phyloP scores from a whole-genome alignment of 2,888 invertebrate genomes.

The Drosophila neotestacea region DNA sequence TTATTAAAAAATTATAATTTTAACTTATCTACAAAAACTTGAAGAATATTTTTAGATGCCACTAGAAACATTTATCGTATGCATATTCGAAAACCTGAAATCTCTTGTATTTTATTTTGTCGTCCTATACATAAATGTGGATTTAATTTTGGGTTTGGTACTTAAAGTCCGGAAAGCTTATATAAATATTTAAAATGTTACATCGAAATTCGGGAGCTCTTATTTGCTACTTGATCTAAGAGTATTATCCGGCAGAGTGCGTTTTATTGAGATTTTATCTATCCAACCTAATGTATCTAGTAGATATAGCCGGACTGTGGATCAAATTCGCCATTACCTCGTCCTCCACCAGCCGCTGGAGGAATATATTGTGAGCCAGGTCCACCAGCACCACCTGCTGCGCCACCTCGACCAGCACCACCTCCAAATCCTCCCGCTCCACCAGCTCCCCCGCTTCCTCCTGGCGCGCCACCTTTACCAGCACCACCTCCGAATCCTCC shows the following conservation, averaged over 20 bases:
- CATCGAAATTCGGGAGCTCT: constrained; percentile 1
- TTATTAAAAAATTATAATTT: no score
- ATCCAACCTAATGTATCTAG: constrained; percentile 66
- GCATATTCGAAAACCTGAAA: constrained; percentile 33
- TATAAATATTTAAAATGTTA: constrained; percentile 36
- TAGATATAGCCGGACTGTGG: constrained; percentile 86
- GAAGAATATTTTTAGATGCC: constrained; percentile 3
- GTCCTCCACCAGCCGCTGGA: constrained; percentile 64
- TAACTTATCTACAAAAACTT: no score
- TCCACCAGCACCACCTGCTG: constrained; percentile 45
- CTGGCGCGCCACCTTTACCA: constrained; percentile 2
- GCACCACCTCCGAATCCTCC: constrained; percentile 42
- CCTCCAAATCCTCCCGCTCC: constrained; percentile 52
- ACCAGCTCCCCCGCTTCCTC: constrained; percentile 50
- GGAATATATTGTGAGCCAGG: constrained; percentile 55
- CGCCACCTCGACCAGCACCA: constrained; percentile 24
- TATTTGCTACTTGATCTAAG: constrained; percentile 43
- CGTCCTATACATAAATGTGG: constrained; percentile 34
- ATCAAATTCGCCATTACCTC: constrained; percentile 85
- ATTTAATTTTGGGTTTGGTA: constrained; percentile 27
- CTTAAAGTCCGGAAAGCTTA: constrained; percentile 28
- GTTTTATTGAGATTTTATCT: constrained; percentile 53
- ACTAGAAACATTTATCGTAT: constrained; percentile 34
- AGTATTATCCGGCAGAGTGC: constrained; percentile 76
- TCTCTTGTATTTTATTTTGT: constrained; percentile 8